A percentile compares a stretch with the other conserved stretches of the same genome.
These are phyloP conservation scores for Cephalotes varians DNA, from an alignment of 2,888 invertebrate genomes.

Conservation along the genomic window DNA sequence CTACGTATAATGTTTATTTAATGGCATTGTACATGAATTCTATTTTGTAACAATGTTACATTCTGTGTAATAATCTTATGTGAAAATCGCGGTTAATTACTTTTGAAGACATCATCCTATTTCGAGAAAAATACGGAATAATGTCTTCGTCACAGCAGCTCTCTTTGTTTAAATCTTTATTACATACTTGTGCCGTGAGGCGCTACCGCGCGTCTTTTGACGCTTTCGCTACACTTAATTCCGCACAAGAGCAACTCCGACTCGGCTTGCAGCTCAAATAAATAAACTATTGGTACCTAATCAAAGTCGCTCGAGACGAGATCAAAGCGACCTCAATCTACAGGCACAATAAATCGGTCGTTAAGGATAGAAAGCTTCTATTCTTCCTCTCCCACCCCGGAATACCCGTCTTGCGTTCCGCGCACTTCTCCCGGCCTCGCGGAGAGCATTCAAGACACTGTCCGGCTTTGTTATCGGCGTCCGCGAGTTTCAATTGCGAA, in stretches of 20 bases:
- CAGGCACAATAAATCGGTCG: constrained; percentile 49
- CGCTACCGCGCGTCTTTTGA: background rate
- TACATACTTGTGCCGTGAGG: background rate
- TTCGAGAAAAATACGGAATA: background rate
- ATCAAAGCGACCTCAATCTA: constrained; percentile 48
- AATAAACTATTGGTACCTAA: constrained; percentile 40
- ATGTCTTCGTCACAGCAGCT: background rate
- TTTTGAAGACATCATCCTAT: background rate
- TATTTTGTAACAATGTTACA: background rate
- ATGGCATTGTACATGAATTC: background rate
- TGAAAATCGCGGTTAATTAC: background rate
- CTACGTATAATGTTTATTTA: background rate
- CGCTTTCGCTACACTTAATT: background rate
- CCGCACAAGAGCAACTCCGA: background rate
- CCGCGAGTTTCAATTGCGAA: constrained; percentile 51
- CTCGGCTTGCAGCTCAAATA: background rate
- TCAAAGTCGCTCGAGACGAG: constrained; percentile 35
- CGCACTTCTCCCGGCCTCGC: background rate
- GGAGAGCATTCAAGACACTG: constrained; percentile 27
- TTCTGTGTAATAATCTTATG: background rate
- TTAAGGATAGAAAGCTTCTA: constrained; percentile 45
- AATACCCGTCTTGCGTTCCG: constrained; percentile 1
- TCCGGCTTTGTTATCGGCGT: constrained; percentile 49
- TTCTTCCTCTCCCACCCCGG: constrained; percentile 29
- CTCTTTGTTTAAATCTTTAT: background rate